Conservation (phyloP, 2,797 vertebrate genomes). For the Pseudochaenichthys georgianus region DNA sequence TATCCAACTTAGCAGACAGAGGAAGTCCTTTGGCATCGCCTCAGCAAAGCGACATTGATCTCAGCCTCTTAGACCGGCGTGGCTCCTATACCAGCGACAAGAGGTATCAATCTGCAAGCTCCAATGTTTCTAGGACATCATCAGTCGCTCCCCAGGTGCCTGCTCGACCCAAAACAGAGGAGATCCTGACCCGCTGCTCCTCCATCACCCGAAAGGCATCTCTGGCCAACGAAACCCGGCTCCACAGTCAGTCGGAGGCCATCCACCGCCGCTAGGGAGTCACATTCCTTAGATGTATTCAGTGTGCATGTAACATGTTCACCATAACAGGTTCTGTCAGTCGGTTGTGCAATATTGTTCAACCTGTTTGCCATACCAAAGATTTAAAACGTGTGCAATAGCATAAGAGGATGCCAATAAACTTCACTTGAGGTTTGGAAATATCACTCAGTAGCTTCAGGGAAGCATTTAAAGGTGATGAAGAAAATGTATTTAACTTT, state of each 20-base stretch:
- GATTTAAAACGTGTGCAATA: neutral
- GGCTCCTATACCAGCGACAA: slow-evolving; percentile 15
- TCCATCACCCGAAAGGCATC: slow-evolving; percentile 87
- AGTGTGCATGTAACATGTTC: neutral
- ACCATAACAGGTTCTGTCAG: neutral
- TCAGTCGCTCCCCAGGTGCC: slow-evolving; percentile 82
- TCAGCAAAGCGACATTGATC: neutral
- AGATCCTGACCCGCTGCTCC: slow-evolving; percentile 90
- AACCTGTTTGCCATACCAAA: neutral
- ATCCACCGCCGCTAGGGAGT: slow-evolving; percentile 37
- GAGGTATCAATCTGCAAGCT: slow-evolving; percentile 11
- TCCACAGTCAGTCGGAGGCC: slow-evolving; percentile 12
- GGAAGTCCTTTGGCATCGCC: neutral
- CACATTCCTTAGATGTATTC: neutral
- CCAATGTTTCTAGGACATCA: neutral
- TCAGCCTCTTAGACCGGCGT: accelerated
- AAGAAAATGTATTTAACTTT: slow-evolving; percentile 10
- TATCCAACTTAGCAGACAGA: slow-evolving; percentile 22
- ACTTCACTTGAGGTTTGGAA: slow-evolving; percentile 6
- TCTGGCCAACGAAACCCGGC: slow-evolving; percentile 56
- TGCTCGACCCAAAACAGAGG: slow-evolving; percentile 77
- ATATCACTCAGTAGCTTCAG: slow-evolving; percentile 69
- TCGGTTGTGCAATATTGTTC: neutral
- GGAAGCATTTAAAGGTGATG: slow-evolving; percentile 16
- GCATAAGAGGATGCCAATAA: slow-evolving; percentile 39